These are phyloP conservation scores for Chirona hameri DNA, from an alignment of 2,888 invertebrate genomes.

Conservation along the genomic window DNA sequence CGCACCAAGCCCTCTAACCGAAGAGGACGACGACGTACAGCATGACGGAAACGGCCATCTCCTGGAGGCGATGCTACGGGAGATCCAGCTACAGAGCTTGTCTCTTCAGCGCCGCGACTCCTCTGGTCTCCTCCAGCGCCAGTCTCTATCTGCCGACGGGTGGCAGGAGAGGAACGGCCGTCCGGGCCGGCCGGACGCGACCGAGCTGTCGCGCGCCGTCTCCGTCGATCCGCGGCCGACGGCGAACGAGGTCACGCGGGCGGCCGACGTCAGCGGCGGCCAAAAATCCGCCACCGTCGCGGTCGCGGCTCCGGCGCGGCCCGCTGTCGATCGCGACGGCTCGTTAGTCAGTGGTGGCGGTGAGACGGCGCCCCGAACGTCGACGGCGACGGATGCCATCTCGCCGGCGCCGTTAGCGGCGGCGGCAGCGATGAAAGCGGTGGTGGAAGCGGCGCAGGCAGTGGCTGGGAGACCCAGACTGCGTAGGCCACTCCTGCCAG, in stretches of 20 bases:
- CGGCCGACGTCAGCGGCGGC: not conserved
- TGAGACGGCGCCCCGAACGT: not conserved
- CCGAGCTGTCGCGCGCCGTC: not conserved
- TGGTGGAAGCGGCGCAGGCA: not conserved
- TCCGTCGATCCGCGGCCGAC: not conserved
- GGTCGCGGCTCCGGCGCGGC: not conserved
- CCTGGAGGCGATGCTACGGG: not conserved
- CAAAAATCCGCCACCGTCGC: not conserved
- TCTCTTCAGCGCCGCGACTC: not conserved
- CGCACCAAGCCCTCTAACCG: not conserved
- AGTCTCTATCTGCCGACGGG: not conserved
- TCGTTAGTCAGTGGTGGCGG: not conserved
- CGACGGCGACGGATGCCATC: not conserved
- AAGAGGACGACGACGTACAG: not conserved
- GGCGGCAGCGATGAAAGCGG: not conserved
- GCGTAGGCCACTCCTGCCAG: not conserved
- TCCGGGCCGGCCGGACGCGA: not conserved
- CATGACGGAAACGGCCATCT: not conserved
- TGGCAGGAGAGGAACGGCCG: not conserved
- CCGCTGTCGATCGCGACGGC: not conserved
- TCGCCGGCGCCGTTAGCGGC: not conserved
- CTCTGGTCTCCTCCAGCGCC: not conserved
- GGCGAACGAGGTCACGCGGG: not conserved
- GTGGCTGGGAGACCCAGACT: not conserved
- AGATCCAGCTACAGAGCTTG: slow-evolving; percentile 4